Percentiles rank a stretch among this genome's conserved stretches.
phyloP scores from a whole-genome alignment of 2,797 vertebrate genomes.

The Malacoraja senta region DNA sequence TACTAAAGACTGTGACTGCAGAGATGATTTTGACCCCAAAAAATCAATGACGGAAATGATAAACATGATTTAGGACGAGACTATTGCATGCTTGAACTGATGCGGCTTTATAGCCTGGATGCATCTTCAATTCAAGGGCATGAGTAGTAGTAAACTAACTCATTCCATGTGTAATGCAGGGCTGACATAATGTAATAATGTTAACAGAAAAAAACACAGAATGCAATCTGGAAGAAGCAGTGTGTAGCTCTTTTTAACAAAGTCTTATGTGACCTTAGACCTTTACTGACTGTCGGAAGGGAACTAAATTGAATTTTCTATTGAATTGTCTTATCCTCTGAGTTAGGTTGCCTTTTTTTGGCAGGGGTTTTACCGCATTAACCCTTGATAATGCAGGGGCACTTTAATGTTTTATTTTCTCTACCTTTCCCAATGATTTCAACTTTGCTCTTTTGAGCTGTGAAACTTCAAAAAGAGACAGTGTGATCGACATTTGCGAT shows the following conservation, averaged over 20 bases:
- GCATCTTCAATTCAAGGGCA: constrained; percentile 37
- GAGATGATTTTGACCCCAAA: constrained; percentile 38
- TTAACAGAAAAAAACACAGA: constrained; percentile 39
- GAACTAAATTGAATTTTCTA: constrained; percentile 37
- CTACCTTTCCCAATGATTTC: neutral
- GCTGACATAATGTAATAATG: constrained; percentile 40
- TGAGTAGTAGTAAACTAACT: constrained; percentile 37
- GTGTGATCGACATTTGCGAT: neutral
- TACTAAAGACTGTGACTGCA: constrained; percentile 32
- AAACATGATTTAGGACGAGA: constrained; percentile 38
- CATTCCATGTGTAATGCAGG: constrained; percentile 39
- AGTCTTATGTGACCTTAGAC: constrained; percentile 38
- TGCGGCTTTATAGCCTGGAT: constrained; percentile 31
- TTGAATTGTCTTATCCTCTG: constrained; percentile 32
- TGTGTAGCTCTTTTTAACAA: constrained; percentile 37
- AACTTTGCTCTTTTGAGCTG: neutral
- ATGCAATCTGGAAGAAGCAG: constrained; percentile 36
- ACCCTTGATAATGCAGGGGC: neutral
- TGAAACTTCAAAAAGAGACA: neutral
- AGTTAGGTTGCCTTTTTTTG: constrained; percentile 21
- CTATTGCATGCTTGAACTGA: constrained; percentile 32
- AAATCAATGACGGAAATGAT: constrained; percentile 43
- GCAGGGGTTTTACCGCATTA: constrained; percentile 29
- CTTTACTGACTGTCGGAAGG: constrained; percentile 34
- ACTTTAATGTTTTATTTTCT: neutral